Conservation (phyloP, 2,113 vertebrate genomes). For the Entelurus aequoreus region DNA sequence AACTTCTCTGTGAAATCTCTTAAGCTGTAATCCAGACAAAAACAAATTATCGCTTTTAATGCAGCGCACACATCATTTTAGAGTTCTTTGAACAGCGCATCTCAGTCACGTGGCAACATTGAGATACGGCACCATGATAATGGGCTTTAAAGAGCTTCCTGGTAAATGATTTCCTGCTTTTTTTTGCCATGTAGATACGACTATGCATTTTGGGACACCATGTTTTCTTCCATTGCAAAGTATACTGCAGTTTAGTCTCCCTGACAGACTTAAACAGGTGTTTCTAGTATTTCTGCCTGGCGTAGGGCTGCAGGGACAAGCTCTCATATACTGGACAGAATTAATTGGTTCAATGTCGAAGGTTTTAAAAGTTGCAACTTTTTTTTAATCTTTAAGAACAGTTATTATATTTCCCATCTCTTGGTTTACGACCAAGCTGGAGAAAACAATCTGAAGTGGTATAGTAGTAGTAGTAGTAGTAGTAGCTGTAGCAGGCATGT, state of each 20-base stretch:
- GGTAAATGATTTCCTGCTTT: constrained; percentile 55
- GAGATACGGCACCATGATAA: constrained; percentile 11
- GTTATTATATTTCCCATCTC: constrained; percentile 8
- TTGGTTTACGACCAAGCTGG: neutral
- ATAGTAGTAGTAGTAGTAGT: neutral
- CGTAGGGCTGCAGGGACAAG: neutral
- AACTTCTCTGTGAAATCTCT: constrained; percentile 88
- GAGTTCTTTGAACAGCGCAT: neutral
- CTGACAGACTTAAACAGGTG: neutral
- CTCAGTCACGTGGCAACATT: constrained; percentile 8
- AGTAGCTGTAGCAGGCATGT: too few relatives aligned
- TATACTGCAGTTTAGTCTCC: neutral
- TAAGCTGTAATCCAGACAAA: constrained; percentile 76
- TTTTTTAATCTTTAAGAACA: neutral
- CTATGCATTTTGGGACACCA: neutral
- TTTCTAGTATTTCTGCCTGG: constrained; percentile 20
- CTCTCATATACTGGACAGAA: too few relatives aligned
- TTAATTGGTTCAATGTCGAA: too few relatives aligned
- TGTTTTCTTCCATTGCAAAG: neutral
- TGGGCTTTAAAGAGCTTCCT: constrained; percentile 35
- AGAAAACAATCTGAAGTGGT: neutral
- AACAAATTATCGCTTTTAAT: constrained; percentile 9
- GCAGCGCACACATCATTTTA: constrained; percentile 2
- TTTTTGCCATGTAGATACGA: neutral
- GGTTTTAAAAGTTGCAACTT: neutral